Base-by-base conservation (phyloP, 2,888 invertebrate species). In the Amphipyra tragopoginis region DNA sequence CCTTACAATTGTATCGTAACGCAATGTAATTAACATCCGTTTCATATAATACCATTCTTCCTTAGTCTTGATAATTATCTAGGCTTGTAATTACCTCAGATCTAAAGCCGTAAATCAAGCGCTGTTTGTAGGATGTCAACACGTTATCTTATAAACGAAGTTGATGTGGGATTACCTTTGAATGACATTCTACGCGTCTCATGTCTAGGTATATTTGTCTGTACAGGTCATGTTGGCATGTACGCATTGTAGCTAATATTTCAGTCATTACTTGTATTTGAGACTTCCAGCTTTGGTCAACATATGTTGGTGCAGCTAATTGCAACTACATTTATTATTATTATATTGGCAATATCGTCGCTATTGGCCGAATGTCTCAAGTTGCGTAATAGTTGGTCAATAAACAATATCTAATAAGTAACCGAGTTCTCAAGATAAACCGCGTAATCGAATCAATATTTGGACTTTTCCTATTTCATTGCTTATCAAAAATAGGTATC, bases 401-500 rank as follows among this genome's bases (percentile, higher is more conserved):
- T 29, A 29, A 29, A 29, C 7, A 29, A 7, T 29, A 29, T 29
- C 2, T 29, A 29, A 29, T 29, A 29, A 29, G 5, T 29, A 5
- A 3, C 29, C 5, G 29, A 29, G 5, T 29, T 29, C 29, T 29
- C 7, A 29, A 7, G 29, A 29, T 29, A 29, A 5, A 29, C 7
- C 29, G 29, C 29, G 29, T 40, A 50, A 11, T 47, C 15, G 15
- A 49, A 39, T 3, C 11, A 60, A 75, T 58, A 48, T 54, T 51
- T 36, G 11, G 29, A 52, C 26, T 50, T 47, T 39, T 58, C 57
- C 57, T 55, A 21, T 42, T 15, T 33, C 65, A 52, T 70, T 40
- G 54, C 64, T 70, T 75, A 74, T 72, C 67, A 73, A 67, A 58
- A 59, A 63, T 61, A 60, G 34, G 29, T 65, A 76, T 76, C 68